Percentiles rank a stretch among this genome's conserved stretches.
phyloP scores from a whole-genome alignment of 2,888 invertebrate genomes.

The Crocallis elinguaria region DNA sequence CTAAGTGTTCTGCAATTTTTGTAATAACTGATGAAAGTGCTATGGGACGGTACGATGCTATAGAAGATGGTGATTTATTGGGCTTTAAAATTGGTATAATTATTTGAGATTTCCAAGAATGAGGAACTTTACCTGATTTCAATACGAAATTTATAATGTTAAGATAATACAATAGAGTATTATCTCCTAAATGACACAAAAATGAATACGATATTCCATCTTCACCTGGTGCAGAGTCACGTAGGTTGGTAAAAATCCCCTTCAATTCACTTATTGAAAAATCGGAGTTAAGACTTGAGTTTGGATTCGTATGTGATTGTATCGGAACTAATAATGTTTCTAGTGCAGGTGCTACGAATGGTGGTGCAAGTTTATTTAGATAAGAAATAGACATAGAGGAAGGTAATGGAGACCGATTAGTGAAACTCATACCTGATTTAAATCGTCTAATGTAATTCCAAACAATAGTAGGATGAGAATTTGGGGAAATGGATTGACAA shows the following conservation, averaged over 20 bases:
- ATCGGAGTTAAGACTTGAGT: background rate
- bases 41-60: slow-evolving; percentile 33
- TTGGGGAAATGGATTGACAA: slow-evolving; percentile 22
- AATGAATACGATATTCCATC: slow-evolving; percentile 23
- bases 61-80: slow-evolving; percentile 29
- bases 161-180: too few relatives aligned
- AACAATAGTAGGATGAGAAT: slow-evolving; percentile 10
- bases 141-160: too few relatives aligned
- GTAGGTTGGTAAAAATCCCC: slow-evolving; percentile 7
- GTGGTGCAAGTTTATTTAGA: background rate
- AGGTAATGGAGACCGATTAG: too few relatives aligned
- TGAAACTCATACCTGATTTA: too few relatives aligned
- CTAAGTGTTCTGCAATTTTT: slow-evolving; percentile 39
- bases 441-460: slow-evolving; percentile 20
- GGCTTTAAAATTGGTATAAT: slow-evolving; percentile 41
- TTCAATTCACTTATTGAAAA: slow-evolving; percentile 11
- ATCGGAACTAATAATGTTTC: background rate
- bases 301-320: background rate
- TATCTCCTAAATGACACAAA: too few relatives aligned
- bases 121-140: too few relatives aligned
- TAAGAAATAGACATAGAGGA: background rate
- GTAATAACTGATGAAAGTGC: slow-evolving; percentile 33
- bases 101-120: slow-evolving; percentile 36
- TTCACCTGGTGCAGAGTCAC: slow-evolving; percentile 18
- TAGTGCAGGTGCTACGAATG: background rate